These are phyloP conservation scores for Zaprionus tsacasi DNA, from an alignment of 1,140 invertebrate species.

Conservation along the genomic window DNA sequence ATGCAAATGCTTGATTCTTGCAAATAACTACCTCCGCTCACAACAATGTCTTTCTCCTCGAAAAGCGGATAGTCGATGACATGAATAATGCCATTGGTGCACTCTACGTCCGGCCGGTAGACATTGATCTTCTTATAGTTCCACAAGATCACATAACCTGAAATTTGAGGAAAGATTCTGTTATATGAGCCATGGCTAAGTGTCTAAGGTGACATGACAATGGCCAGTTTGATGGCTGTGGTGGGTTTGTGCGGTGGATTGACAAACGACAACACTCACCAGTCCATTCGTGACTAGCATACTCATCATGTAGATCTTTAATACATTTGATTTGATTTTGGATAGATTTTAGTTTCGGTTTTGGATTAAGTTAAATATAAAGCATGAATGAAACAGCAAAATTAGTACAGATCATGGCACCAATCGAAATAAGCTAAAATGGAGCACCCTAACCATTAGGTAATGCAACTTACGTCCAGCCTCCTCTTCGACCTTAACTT, in stretches of 20 bases:
- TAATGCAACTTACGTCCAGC: constrained; percentile 89
- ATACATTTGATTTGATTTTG: constrained; percentile 55
- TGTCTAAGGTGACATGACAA: constrained; percentile 33
- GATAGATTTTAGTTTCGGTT: constrained; percentile 24
- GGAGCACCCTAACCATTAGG: background rate
- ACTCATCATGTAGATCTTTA: constrained; percentile 83
- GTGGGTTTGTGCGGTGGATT: constrained; percentile 70
- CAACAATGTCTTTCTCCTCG: constrained; percentile 92
- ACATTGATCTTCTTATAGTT: constrained; percentile 92
- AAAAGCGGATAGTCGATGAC: constrained; percentile 94
- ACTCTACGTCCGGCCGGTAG: constrained; percentile 94
- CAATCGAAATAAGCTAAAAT: constrained; percentile 41
- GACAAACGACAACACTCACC: constrained; percentile 78
- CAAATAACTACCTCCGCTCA: constrained; percentile 85
- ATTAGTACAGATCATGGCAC: constrained; percentile 62
- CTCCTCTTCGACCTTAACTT: constrained; percentile 89
- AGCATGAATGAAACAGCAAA: constrained; percentile 66
- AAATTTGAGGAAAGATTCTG: constrained; percentile 33
- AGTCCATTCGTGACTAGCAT: constrained; percentile 82
- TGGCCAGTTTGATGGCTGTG: constrained; percentile 41
- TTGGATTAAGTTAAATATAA: constrained; percentile 50
- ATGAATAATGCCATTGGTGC: constrained; percentile 96
- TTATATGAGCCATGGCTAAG: constrained; percentile 33
- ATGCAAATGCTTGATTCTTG: constrained; percentile 79
- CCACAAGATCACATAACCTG: constrained; percentile 91